A percentile compares a stretch with the other conserved stretches of the same genome.
Evolutionary conservation across 2,888 invertebrate species (phyloP).

Genomic region (Pyrochroa serraticornis): DNA sequence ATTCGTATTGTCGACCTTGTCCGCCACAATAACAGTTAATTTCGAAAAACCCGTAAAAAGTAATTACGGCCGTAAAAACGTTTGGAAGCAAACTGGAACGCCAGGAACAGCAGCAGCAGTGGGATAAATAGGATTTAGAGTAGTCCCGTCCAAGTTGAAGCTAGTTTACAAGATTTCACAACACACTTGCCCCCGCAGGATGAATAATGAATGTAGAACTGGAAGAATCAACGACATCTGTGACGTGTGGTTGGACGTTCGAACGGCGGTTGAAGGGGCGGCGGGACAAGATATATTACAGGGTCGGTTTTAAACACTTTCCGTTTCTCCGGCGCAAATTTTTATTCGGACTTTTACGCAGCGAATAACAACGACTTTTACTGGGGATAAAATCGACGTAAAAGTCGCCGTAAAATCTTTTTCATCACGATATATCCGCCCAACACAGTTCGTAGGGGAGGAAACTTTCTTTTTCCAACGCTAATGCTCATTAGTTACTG

Average conservation of each 20-base stretch:
- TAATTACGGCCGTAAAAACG: too few species aligned
- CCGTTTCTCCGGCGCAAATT: constrained; percentile 12
- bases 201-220: constrained; percentile 35
- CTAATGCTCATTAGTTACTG: too few species aligned
- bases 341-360: constrained; percentile 10
- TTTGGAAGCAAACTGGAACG: too few species aligned
- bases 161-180: constrained; percentile 32
- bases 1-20: neutral
- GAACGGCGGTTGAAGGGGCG: neutral
- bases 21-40: too few species aligned
- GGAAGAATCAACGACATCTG: constrained; percentile 30
- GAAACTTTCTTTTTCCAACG: too few species aligned
- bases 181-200: constrained; percentile 24
- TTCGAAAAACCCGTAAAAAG: too few species aligned
- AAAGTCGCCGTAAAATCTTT: neutral
- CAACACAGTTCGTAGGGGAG: too few species aligned
- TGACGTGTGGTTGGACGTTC: constrained; percentile 18
- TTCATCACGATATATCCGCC: neutral
- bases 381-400: constrained; percentile 12
- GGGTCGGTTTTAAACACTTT: constrained; percentile 20
- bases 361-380: constrained; percentile 16
- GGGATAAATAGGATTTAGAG: constrained; percentile 16
- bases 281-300: constrained; percentile 13
- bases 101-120: neutral
- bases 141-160: constrained; percentile 21